These are phyloP conservation scores for Coptotermes formosanus DNA, from an alignment of 1,140 invertebrate species.

Conservation along the genomic window DNA sequence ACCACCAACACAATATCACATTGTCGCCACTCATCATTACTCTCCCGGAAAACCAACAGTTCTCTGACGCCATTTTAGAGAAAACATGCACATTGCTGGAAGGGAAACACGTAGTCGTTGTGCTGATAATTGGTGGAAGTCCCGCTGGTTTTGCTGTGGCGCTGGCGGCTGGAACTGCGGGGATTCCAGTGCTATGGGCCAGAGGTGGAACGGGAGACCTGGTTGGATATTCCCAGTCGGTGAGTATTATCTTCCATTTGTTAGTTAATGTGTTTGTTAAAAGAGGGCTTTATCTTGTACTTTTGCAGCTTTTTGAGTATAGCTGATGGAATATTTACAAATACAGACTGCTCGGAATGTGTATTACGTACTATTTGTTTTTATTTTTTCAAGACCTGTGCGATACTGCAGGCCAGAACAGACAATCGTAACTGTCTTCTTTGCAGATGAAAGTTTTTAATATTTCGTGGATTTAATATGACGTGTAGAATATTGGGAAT, in stretches of 20 bases:
- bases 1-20: slow-evolving; percentile 39
- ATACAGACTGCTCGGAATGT: no score
- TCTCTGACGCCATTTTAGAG: slow-evolving; percentile 44
- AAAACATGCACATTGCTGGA: slow-evolving; percentile 45
- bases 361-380: no score
- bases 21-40: slow-evolving; percentile 45
- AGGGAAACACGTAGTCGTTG: slow-evolving; percentile 44
- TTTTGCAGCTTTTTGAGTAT: no score
- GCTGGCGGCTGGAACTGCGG: slow-evolving; percentile 44
- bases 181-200: slow-evolving; percentile 48
- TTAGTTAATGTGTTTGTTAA: background rate
- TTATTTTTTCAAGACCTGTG: no score
- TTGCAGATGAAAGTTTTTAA: no score
- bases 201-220: slow-evolving; percentile 38
- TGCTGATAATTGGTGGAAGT: slow-evolving; percentile 46
- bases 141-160: slow-evolving; percentile 47
- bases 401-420: no score
- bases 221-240: slow-evolving; percentile 39
- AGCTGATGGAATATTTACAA: no score
- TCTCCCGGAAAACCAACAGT: slow-evolving; percentile 46
- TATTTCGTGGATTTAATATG: no score
- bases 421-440: no score
- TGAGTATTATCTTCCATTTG: slow-evolving; percentile 23
- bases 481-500: no score
- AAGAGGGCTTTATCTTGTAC: no score